Evolutionary conservation across 2,888 invertebrate genomes (phyloP), one percentile per base, ranked within the genome.

Genomic region (Unio delphinus): DNA sequence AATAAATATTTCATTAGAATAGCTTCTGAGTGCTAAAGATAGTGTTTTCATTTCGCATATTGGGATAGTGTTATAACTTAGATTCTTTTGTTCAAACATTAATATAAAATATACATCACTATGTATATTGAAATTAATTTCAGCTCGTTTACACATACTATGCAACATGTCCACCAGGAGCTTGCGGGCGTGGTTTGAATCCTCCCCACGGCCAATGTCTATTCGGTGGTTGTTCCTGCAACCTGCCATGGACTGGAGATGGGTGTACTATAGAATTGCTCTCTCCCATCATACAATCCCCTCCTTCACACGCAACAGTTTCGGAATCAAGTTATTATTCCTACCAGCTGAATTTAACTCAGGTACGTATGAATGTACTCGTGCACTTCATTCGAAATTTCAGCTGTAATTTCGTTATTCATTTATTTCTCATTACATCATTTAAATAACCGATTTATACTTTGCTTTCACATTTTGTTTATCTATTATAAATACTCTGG

Each of bases 161-260:
- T 59, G 68, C 72, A 23, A 67, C 72, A 26, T 81, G 81, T 64
- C 79, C 80, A 18, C 60, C 70, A 4, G 73, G 75, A 65, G 64
- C 80, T 3, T 81, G 81, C 66, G 80, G 80, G 4, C 69, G 70
- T 11, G 59, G 66, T 17, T 60, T 66, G 15, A 60, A 26, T 18
- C 79, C 78, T 18, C 61, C 76, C 7, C 72, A 66, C 28, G 82
- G 82, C 17, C 69, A 73, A 26, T 82, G 82, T 73, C 59, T 76
- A 20, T 74, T 76, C 68, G 82, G 82, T 59, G 64, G 66, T 11
- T 82, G 82, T 69, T 61, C 72, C 17, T 82, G 82, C 68, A 68
- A 67, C 26, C 65, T 73, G 11, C 82, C 82, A 0, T 82, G 82
- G 82, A 70, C 67, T 54, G 82, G 82, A 45, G 68, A 68, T 18